phyloP scores from a whole-genome alignment of 1,140 invertebrate species.

The Panagrolaimus sp. region DNA sequence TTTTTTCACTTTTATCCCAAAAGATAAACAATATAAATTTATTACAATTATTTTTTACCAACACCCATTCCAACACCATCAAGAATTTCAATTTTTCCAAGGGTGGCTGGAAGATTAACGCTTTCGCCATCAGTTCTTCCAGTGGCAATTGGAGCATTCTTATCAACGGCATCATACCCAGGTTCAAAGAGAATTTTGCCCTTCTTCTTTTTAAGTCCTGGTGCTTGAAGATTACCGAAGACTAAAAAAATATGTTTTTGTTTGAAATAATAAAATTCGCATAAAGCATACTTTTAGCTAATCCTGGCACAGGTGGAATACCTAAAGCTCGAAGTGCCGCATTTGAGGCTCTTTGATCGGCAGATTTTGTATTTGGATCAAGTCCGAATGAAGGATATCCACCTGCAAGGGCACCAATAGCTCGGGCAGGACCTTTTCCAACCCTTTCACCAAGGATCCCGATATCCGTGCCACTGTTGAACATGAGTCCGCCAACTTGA shows the following conservation, averaged over 20 bases:
- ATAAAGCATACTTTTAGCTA: conserved; percentile 35
- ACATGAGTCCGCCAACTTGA: conserved; percentile 46
- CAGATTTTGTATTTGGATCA: conserved; percentile 28
- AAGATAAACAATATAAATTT: too few species aligned
- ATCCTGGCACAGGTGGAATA: conserved; percentile 40
- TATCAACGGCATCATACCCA: conserved; percentile 45
- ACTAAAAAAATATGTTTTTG: conserved; percentile 18
- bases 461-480: conserved; percentile 39
- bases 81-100: conserved; percentile 38
- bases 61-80: conserved; percentile 45
- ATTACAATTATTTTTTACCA: conserved; percentile 30
- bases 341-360: conserved; percentile 34
- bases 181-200: conserved; percentile 33
- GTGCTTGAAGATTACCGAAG: conserved; percentile 26
- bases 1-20: too few species aligned
- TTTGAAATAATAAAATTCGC: neutral
- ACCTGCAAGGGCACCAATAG: conserved; percentile 33
- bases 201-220: conserved; percentile 16
- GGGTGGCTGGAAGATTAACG: conserved; percentile 37
- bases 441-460: conserved; percentile 36
- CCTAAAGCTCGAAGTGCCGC: conserved; percentile 36
- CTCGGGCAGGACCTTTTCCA: conserved; percentile 39
- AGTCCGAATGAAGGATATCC: conserved; percentile 41
- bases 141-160: conserved; percentile 40
- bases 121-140: conserved; percentile 40